Percentiles rank a stretch among this genome's conserved stretches.
These are phyloP conservation scores for Brachionus sp. DNA, from an alignment of 1,140 invertebrate genomes.

Conservation along the genomic window DNA sequence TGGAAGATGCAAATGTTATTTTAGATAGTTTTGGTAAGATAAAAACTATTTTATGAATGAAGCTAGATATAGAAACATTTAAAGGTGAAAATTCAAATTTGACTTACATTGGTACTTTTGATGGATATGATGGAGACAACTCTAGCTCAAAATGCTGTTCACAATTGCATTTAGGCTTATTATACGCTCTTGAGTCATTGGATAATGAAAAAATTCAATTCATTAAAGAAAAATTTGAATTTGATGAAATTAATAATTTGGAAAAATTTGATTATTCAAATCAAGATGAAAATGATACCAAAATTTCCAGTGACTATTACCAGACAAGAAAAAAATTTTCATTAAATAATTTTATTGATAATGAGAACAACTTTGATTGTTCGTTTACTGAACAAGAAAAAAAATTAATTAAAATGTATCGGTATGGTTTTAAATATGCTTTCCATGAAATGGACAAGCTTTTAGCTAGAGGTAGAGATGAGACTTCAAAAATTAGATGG, in stretches of 20 bases:
- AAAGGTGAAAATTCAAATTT: constrained; percentile 23
- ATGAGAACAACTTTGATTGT: neutral
- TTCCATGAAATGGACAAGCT: constrained; percentile 29
- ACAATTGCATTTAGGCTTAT: constrained; percentile 33
- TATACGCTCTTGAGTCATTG: neutral
- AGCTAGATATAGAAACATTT: neutral
- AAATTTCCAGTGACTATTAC: neutral
- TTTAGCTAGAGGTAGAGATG: constrained; percentile 1
- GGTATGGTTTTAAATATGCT: neutral
- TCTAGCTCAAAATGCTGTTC: neutral
- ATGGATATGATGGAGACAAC: constrained; percentile 32
- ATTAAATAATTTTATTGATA: neutral
- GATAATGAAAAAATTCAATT: neutral
- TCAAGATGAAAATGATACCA: neutral
- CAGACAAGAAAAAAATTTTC: neutral
- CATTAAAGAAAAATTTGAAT: constrained; percentile 24
- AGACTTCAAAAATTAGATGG: constrained; percentile 41
- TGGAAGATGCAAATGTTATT: constrained; percentile 29
- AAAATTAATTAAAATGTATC: neutral
- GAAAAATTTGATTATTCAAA: constrained; percentile 32
- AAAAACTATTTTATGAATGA: neutral
- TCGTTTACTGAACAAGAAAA: constrained; percentile 13
- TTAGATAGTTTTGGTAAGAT: constrained; percentile 37
- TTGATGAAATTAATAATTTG: constrained; percentile 41
- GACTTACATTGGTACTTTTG: constrained; percentile 26